These are phyloP conservation scores for Heliconius hermathena DNA, from an alignment of 1,140 invertebrate species.

Conservation along the genomic window DNA sequence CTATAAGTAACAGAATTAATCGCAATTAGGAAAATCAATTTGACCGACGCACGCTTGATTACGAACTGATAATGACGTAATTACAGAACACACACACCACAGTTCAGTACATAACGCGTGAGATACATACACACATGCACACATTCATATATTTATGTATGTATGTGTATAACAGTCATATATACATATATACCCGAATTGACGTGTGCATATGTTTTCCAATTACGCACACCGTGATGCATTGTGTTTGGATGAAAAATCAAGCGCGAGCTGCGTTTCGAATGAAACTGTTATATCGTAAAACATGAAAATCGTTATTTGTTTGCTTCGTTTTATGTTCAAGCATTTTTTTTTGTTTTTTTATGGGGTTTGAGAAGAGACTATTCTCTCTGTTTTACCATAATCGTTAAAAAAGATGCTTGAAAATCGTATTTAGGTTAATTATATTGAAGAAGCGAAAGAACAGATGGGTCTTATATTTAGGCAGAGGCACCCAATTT, in stretches of 20 bases:
- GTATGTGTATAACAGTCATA: background rate
- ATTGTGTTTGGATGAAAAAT: slow-evolving; percentile 28
- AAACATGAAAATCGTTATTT: slow-evolving; percentile 16
- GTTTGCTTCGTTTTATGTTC: background rate
- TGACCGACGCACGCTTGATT: slow-evolving; percentile 59
- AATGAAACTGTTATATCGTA: slow-evolving; percentile 14
- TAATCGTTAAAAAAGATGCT: background rate
- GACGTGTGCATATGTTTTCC: slow-evolving; percentile 36
- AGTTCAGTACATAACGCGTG: slow-evolving; percentile 40
- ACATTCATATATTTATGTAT: background rate
- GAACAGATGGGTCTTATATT: too few relatives aligned
- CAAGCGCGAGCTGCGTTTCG: slow-evolving; percentile 11
- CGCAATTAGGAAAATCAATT: slow-evolving; percentile 63
- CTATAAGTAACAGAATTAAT: slow-evolving; percentile 25
- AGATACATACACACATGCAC: slow-evolving; percentile 25
- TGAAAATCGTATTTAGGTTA: background rate
- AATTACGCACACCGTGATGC: slow-evolving; percentile 27
- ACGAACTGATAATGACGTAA: slow-evolving; percentile 66
- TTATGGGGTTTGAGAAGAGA: background rate
- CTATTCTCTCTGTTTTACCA: background rate
- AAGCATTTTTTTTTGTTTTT: background rate
- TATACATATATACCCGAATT: slow-evolving; percentile 23
- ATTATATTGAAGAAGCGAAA: too few relatives aligned
- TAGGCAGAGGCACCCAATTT: too few relatives aligned
- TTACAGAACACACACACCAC: slow-evolving; percentile 53